Base-by-base conservation (phyloP, 2,888 invertebrate species). In the Drosophila prostipennis region DNA sequence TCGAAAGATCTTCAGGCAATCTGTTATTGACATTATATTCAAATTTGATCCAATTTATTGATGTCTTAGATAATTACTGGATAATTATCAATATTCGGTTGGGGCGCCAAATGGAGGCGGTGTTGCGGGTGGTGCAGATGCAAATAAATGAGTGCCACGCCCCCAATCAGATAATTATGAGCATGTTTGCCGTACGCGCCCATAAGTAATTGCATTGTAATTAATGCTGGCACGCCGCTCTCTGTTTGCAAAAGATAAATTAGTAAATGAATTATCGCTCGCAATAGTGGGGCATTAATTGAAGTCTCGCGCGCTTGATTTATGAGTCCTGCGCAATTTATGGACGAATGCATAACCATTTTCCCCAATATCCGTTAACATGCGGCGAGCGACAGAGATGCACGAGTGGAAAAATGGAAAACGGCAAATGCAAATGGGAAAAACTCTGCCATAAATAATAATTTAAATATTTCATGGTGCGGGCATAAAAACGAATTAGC, bases 211-310 rank as follows among this genome's bases (percentile, higher is more conserved):
- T 84, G 86, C 78, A 80, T 67, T 76, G 75, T 77, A 83, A 79
- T 87, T 83, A 83, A 83, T 86, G 77, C 77, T 81, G 63, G 64
- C 58, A 53, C 16, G 45, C 64, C 39, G 52, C 32, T 56, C 45
- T 53, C 56, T 78, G 71, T 75, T 68, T 72, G 80, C 71, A 64
- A 68, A 51, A 76, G 79, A 88, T 85, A 83, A 78, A 76, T 87
- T 75, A 77, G 78, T 76, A 77, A 72, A 81, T 83, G 77, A 88
- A 89, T 86, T 88, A 87, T 80, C 79, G 83, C 78, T 75, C 79
- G 75, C 74, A 68, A 73, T 83, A 86, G 78, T 79, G 81, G 74
- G 74, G 69, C 87, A 87, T 87, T 84, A 84, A 87, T 86, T 85
- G 86, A 84, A 78, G 77, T 75, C 76, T 77, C 71, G 52, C 69